Evolutionary conservation across 2,113 vertebrate genomes (phyloP).

Genomic region (Eupsittula cactorum): DNA sequence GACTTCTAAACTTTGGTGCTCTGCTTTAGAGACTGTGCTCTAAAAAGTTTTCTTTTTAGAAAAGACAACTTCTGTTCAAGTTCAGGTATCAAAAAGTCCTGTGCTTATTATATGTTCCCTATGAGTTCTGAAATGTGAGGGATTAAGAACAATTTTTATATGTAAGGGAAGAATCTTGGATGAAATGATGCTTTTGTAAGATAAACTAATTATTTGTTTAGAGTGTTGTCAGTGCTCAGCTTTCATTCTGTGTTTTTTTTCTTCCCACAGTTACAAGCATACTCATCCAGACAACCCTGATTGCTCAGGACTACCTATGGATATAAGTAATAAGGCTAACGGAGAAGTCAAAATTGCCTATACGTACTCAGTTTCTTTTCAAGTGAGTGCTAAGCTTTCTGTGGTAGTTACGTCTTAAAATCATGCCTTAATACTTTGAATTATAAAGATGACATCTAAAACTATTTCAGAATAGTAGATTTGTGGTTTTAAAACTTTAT

Average conservation of each 20-base stretch:
- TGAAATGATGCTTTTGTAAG: not conserved
- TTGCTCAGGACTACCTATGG: conserved; percentile 88
- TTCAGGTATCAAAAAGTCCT: not conserved
- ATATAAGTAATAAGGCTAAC: conserved; percentile 82
- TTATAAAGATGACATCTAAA: not conserved
- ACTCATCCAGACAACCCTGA: conserved; percentile 73
- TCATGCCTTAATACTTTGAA: not conserved
- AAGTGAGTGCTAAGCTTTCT: conserved; percentile 74
- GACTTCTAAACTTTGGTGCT: not conserved
- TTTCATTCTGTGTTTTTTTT: conserved; percentile 2
- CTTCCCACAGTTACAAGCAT: conserved; percentile 83
- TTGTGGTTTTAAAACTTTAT: not conserved
- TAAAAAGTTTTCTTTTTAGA: not conserved
- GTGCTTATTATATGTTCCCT: not conserved
- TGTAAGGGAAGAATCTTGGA: not conserved
- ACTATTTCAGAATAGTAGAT: not conserved
- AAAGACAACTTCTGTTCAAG: not conserved
- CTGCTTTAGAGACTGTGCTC: not conserved
- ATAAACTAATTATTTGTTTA: not conserved
- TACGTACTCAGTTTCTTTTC: conserved; percentile 89
- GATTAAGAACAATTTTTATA: not conserved
- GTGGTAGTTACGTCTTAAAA: not conserved
- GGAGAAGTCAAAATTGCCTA: conserved; percentile 84
- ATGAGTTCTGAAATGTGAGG: not conserved
- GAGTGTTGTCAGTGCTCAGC: not conserved